Evolutionary conservation across 2,113 vertebrate species (phyloP), one percentile per base, ranked within the genome.

Genomic region (Sarotherodon lohbergeri): DNA sequence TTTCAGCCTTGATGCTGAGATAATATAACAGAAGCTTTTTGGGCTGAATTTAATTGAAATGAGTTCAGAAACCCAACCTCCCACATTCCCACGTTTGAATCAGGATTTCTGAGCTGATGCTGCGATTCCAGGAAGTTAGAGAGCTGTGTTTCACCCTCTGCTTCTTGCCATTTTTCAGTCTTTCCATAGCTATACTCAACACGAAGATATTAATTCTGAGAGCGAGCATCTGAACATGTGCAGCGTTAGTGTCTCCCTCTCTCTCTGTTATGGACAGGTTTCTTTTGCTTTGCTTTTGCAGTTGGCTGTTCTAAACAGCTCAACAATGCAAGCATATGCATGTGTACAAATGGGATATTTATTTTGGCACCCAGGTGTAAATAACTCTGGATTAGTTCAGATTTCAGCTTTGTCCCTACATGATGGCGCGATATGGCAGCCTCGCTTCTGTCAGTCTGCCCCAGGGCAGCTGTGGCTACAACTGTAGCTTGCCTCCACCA

Each of bases 211-310:
- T 17, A 1, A 46, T 2, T 73, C 9, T 27, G 41, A 10, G 68
- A 46, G 39, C 27, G 39, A 73, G 41, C 0, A 24, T 48, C 0
- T 73, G 14, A 73, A 11, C 24, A 48, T 4, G 22, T 46, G 68
- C 68, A 46, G 5, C 13, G 0, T 46, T 73, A 46, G 17, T 63
- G 59, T 19, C 32, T 17, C 41, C 13, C n/a, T 73, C 13, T 73
- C 13, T 46, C 41, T 29, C 5, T 76, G 24, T 48, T 76, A 0
- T 29, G 5, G 41, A 24, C 22, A 10, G 41, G n/a, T 43, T 71
- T 46, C n/a, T 73, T 29, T 73, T 73, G 22, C 41, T 46, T 73
- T 76, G 68, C 22, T 11, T 76, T 48, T 73, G 66, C 66, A 46
- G n/a, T 24, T 0, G 22, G 8, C 39, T 73, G 22, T 73, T 73